phyloP scores from a whole-genome alignment of 1,140 invertebrate species.

The Orchesella cincta region DNA sequence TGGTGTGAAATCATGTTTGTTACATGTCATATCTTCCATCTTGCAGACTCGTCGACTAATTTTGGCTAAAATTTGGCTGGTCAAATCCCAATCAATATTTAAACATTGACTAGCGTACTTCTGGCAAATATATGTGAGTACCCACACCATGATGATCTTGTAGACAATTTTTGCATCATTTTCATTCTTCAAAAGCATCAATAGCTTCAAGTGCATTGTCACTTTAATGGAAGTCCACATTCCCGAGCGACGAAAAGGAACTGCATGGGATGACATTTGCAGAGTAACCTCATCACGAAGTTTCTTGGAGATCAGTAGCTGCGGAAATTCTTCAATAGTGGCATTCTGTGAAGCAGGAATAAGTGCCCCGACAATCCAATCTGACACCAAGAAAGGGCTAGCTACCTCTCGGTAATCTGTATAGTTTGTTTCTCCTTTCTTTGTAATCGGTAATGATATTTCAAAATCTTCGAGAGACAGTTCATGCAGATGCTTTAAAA shows the following conservation, averaged over 20 bases:
- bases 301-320: not conserved
- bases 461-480: not conserved
- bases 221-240: not conserved
- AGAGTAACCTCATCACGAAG: not conserved
- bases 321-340: not conserved
- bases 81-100: not conserved
- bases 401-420: not conserved
- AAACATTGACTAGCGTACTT: not conserved
- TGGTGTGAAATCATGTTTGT: not conserved
- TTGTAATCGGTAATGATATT: not conserved
- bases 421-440: not conserved
- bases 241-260: not conserved
- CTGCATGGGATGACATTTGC: not conserved
- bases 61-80: not conserved
- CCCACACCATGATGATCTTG: not conserved
- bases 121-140: not conserved
- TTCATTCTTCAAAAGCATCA: not conserved
- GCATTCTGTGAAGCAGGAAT: not conserved
- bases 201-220: not conserved
- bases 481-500: not conserved
- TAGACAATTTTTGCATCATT: not conserved
- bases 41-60: not conserved
- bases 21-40: not conserved
- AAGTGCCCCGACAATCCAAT: not conserved
- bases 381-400: not conserved